Percentiles rank a stretch among this genome's conserved stretches.
phyloP scores from a whole-genome alignment of 2,888 invertebrate species.

The Meteorus colon region DNA sequence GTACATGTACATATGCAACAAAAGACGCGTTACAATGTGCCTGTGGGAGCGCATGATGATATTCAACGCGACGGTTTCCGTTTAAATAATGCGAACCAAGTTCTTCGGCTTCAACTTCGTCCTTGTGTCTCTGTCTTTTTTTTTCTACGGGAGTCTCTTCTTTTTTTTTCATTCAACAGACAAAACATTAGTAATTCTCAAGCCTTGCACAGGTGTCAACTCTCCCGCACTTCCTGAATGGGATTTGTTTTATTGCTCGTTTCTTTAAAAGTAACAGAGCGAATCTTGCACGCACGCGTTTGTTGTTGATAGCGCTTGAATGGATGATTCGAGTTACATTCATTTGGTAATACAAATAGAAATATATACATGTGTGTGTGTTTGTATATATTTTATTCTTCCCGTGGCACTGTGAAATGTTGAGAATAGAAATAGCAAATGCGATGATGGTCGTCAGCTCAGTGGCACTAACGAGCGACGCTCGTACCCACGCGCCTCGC shows the following conservation, averaged over 20 bases:
- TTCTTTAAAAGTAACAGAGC: conserved; percentile 49
- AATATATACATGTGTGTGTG: neutral
- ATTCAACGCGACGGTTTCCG: conserved; percentile 66
- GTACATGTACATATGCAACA: conserved; percentile 5
- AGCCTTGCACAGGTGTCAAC: conserved; percentile 58
- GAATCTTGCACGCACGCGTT: conserved; percentile 42
- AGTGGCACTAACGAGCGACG: conserved; percentile 52
- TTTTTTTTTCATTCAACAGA: conserved; percentile 35
- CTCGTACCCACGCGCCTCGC: conserved; percentile 51
- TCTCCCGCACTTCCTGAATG: conserved; percentile 62
- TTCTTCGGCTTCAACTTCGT: conserved; percentile 18
- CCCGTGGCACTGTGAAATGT: conserved; percentile 35
- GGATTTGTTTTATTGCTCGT: conserved; percentile 58
- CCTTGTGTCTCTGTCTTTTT: conserved; percentile 63
- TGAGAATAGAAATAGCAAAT: conserved; percentile 29
- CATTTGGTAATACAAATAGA: neutral
- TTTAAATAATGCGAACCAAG: conserved; percentile 61
- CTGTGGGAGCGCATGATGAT: conserved; percentile 52
- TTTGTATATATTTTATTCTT: conserved; percentile 2
- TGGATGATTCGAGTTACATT: neutral
- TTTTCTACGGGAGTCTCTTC: conserved; percentile 16
- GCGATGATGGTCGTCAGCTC: conserved; percentile 33
- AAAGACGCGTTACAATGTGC: conserved; percentile 19
- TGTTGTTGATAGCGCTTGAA: conserved; percentile 22
- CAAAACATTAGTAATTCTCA: conserved; percentile 46